Conservation (phyloP, 64 coral and sea anemone species). For the Pocillopora damicornis region DNA sequence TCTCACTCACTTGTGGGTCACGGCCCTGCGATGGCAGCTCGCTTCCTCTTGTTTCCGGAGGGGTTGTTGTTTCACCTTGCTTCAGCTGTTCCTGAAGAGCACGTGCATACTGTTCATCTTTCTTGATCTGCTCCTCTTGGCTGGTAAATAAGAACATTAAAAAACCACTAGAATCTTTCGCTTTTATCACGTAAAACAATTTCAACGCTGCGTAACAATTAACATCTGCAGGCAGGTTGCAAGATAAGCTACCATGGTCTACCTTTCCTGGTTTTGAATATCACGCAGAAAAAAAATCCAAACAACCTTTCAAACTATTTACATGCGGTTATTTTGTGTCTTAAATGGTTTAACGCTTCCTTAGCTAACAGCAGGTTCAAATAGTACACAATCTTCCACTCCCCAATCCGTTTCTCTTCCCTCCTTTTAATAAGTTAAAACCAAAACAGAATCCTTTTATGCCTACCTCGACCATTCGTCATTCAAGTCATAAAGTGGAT, state of each 20-base stretch:
- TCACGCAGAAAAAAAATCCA: too few species aligned
- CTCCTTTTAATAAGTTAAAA: background rate
- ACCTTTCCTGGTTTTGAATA: too few species aligned
- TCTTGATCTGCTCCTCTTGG: conserved; percentile 46
- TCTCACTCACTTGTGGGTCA: conserved; percentile 24
- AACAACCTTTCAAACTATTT: too few species aligned
- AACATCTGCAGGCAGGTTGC: too few species aligned
- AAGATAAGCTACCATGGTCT: too few species aligned
- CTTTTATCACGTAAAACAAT: background rate
- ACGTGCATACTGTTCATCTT: conserved; percentile 46
- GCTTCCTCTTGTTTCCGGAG: conserved; percentile 8
- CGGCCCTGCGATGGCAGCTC: background rate
- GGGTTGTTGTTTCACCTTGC: background rate
- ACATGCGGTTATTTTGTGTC: too few species aligned
- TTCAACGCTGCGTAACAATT: too few species aligned
- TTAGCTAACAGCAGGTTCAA: too few species aligned
- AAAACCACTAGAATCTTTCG: background rate
- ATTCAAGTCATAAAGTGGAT: background rate
- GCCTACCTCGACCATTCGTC: conserved; percentile 35
- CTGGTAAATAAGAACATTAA: background rate
- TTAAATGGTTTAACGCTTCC: too few species aligned
- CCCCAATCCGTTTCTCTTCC: background rate
- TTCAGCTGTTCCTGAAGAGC: conserved; percentile 47
- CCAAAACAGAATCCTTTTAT: background rate
- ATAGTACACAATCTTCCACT: too few species aligned